A percentile compares a stretch with the other conserved stretches of the same genome.
Conservation (phyloP, 2,797 vertebrate species). For the Pangasius mekongensis region DNA sequence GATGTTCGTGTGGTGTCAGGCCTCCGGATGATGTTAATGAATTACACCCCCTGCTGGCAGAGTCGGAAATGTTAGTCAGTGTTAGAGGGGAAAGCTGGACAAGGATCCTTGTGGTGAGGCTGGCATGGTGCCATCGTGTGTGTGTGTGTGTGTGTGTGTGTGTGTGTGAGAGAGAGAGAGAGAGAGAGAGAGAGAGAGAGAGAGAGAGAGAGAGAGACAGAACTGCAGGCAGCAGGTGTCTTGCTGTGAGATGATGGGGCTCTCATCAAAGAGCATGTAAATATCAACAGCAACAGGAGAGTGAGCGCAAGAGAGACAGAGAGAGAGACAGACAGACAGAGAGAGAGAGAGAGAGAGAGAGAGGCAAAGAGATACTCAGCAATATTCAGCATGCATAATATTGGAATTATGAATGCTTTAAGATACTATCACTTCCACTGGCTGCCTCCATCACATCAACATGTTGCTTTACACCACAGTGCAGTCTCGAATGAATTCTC, state of each 20-base stretch:
- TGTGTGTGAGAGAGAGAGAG: too few relatives aligned
- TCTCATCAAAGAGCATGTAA: background rate
- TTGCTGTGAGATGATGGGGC: slow-evolving; percentile 10
- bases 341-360: background rate
- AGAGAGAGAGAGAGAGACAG: background rate
- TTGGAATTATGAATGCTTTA: background rate
- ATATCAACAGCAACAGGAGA: background rate
- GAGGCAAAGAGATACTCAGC: too few relatives aligned
- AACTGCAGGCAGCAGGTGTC: background rate
- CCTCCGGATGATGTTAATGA: background rate
- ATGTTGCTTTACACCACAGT: background rate
- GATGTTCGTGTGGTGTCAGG: too few relatives aligned
- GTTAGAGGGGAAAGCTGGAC: background rate
- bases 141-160: slow-evolving; percentile 16
- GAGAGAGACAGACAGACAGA: background rate
- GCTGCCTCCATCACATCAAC: background rate
- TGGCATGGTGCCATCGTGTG: background rate
- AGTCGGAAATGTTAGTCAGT: background rate
- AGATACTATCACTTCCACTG: background rate
- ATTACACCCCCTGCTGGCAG: slow-evolving; percentile 11
- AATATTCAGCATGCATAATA: background rate
- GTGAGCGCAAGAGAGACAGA: background rate
- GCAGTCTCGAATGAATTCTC: background rate
- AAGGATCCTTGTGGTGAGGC: background rate
- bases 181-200: too few relatives aligned